A percentile compares a stretch with the other conserved stretches of the same genome.
Evolutionary conservation across 2,113 vertebrate species (phyloP).

Genomic region (Romanogobio albipinnatus): DNA sequence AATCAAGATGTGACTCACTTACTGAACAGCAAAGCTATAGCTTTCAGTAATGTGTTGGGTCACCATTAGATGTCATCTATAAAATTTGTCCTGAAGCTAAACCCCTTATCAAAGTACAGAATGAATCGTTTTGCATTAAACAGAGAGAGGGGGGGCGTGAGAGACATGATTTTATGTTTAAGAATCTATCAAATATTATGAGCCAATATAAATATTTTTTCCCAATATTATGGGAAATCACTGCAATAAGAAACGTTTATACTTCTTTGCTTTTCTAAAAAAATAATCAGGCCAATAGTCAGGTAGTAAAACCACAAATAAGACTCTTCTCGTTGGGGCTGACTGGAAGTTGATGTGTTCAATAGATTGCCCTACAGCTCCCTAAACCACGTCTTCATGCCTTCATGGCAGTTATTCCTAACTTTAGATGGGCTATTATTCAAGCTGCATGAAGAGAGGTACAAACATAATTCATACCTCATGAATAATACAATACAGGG

Average conservation of each 20-base stretch:
- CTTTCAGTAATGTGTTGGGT: background rate
- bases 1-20: background rate
- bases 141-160: too few species aligned
- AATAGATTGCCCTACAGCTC: background rate
- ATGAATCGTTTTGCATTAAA: too few species aligned
- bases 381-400: background rate
- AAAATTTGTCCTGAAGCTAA: background rate
- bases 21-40: background rate
- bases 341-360: background rate
- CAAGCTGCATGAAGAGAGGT: background rate
- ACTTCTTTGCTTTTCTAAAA: background rate
- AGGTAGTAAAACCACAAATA: background rate
- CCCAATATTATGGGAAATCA: constrained; percentile 17
- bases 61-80: background rate
- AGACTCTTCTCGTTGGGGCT: background rate
- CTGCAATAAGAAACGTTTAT: background rate
- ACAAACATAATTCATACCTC: background rate
- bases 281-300: background rate
- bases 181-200: background rate
- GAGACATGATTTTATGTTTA: background rate
- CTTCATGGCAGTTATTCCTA: background rate
- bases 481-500: constrained; percentile 6
- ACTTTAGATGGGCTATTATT: background rate
- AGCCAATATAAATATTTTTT: too few species aligned
- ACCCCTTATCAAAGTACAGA: too few species aligned